phyloP scores from a whole-genome alignment of 1,140 invertebrate species.

The Danaus plexippus region DNA sequence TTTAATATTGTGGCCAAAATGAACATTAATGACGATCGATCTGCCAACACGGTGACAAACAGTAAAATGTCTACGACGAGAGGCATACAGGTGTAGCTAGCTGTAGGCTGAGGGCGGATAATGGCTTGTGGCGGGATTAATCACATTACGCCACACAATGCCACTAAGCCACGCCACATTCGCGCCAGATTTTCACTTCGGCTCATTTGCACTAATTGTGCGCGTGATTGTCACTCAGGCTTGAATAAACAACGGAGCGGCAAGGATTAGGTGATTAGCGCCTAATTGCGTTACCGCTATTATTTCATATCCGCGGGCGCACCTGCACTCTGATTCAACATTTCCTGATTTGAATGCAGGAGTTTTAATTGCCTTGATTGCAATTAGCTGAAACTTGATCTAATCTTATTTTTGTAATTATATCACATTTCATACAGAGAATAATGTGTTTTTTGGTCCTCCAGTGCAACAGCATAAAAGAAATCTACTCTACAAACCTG shows the following conservation, averaged over 20 bases:
- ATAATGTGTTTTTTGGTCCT: no score
- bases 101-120: conserved; percentile 36
- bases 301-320: conserved; percentile 59
- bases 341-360: conserved; percentile 50
- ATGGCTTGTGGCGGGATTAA: conserved; percentile 60
- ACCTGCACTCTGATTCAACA: conserved; percentile 59
- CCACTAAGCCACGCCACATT: conserved; percentile 32
- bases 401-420: no score
- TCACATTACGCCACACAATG: conserved; percentile 44
- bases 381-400: conserved; percentile 12
- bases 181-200: conserved; percentile 68
- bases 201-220: conserved; percentile 70
- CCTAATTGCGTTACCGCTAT: conserved; percentile 66
- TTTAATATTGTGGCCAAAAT: no score
- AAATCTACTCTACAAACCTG: no score
- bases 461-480: no score
- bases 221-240: conserved; percentile 69
- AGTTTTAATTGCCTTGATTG: conserved; percentile 39
- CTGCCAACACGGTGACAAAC: conserved; percentile 5
- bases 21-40: no score
- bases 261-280: conserved; percentile 71
- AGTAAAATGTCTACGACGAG: conserved; percentile 10
- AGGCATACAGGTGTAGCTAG: conserved; percentile 11
- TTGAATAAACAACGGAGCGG: conserved; percentile 68
- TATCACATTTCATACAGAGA: no score